Evolutionary conservation across 2,797 vertebrate species (phyloP).

Genomic region (Liparis tanakae): DNA sequence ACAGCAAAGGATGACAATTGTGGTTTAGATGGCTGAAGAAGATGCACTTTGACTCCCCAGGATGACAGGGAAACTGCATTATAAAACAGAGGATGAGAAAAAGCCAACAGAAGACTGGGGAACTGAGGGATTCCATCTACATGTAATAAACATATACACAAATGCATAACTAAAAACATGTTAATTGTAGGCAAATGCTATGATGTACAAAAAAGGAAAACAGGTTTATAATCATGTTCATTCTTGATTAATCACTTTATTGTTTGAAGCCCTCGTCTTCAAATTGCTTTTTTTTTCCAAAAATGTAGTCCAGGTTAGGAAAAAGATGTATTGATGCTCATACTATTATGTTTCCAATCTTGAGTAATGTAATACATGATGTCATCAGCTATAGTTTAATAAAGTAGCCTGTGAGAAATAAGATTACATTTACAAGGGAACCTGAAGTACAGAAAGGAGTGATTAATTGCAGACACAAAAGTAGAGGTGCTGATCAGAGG

Average conservation of each 20-base stretch:
- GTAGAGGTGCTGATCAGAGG: background rate
- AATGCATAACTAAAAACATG: background rate
- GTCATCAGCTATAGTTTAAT: background rate
- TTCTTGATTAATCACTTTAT: background rate
- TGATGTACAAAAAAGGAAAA: background rate
- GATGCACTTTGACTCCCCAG: slow-evolving; percentile 5
- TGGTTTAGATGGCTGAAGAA: slow-evolving; percentile 15
- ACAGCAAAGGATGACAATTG: slow-evolving; percentile 18
- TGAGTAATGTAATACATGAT: background rate
- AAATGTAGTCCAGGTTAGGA: background rate
- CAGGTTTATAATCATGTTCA: background rate
- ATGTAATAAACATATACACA: background rate
- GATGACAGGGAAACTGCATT: background rate
- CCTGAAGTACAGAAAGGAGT: background rate
- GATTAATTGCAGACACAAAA: slow-evolving; percentile 11
- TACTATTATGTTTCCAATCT: background rate
- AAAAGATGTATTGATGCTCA: background rate
- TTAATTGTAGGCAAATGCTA: background rate
- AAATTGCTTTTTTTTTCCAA: background rate
- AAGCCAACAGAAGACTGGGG: background rate
- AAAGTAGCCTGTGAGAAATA: background rate
- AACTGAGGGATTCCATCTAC: background rate
- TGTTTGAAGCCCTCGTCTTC: background rate
- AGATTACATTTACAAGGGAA: background rate
- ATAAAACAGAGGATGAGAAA: background rate